These are phyloP conservation scores for Asarcornis scutulata DNA, from an alignment of 2,113 vertebrate species.

Conservation along the genomic window DNA sequence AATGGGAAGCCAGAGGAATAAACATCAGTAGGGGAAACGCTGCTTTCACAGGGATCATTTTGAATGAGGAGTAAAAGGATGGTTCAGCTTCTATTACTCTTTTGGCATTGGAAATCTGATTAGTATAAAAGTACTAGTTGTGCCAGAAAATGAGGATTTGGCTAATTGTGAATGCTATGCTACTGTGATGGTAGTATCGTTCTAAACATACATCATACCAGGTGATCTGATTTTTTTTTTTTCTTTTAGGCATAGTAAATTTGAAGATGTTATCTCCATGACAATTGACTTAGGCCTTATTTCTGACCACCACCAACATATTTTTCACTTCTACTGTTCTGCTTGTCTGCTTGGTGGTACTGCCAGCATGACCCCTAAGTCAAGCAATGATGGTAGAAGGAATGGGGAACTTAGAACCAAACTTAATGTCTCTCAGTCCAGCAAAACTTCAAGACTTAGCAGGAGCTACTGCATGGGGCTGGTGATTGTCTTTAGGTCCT, in stretches of 20 bases:
- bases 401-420: conserved; percentile 8
- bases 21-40: conserved; percentile 10
- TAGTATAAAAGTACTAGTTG: background rate
- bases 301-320: background rate
- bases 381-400: background rate
- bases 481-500: conserved; percentile 19
- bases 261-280: background rate
- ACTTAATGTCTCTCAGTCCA: background rate
- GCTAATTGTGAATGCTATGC: background rate
- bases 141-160: background rate
- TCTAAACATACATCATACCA: background rate
- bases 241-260: background rate
- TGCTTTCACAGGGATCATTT: background rate
- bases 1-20: conserved; percentile 22
- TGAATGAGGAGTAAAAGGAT: background rate
- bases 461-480: background rate
- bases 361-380: background rate
- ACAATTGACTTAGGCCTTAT: background rate
- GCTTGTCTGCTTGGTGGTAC: background rate
- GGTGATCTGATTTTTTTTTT: background rate
- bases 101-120: background rate
- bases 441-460: conserved; percentile 44
- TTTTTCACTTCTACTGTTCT: background rate
- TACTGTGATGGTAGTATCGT: background rate
- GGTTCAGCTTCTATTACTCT: background rate